These are phyloP conservation scores for Macropodus opercularis DNA, from an alignment of 2,797 vertebrate species.

Conservation along the genomic window DNA sequence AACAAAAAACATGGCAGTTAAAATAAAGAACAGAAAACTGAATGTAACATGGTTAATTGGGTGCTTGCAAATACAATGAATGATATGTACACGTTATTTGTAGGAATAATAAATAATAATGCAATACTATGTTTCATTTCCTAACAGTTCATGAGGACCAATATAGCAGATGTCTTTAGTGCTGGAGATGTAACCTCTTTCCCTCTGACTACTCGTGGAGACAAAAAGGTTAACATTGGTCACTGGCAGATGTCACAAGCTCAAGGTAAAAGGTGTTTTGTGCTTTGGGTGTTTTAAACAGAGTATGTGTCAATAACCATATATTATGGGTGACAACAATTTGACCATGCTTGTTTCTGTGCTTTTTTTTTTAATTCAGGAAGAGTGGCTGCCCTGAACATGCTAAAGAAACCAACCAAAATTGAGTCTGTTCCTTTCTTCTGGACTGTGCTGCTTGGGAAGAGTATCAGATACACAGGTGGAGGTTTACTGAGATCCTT, in stretches of 20 bases:
- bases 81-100: not conserved
- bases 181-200: slow-evolving; percentile 89
- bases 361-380: slow-evolving; percentile 76
- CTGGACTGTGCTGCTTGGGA: slow-evolving; percentile 87
- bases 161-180: slow-evolving; percentile 80
- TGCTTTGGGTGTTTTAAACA: too few species aligned
- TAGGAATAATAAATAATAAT: not conserved
- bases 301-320: too few species aligned
- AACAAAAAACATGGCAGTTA: too few species aligned
- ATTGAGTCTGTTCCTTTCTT: slow-evolving; percentile 88
- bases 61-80: too few species aligned
- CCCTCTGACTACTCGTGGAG: slow-evolving; percentile 79
- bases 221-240: slow-evolving; percentile 79
- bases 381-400: slow-evolving; percentile 86
- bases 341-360: not conserved
- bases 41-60: too few species aligned
- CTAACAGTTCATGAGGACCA: slow-evolving; percentile 87
- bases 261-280: slow-evolving; percentile 78
- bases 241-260: slow-evolving; percentile 91
- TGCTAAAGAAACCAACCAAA: slow-evolving; percentile 79
- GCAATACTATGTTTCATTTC: slow-evolving; percentile 13
- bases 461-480: slow-evolving; percentile 88
- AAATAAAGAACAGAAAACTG: too few species aligned
- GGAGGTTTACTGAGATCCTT: not conserved
- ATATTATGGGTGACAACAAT: not conserved